These are phyloP conservation scores for Tridacna crocea DNA, from an alignment of 2,888 invertebrate genomes.

Conservation along the genomic window DNA sequence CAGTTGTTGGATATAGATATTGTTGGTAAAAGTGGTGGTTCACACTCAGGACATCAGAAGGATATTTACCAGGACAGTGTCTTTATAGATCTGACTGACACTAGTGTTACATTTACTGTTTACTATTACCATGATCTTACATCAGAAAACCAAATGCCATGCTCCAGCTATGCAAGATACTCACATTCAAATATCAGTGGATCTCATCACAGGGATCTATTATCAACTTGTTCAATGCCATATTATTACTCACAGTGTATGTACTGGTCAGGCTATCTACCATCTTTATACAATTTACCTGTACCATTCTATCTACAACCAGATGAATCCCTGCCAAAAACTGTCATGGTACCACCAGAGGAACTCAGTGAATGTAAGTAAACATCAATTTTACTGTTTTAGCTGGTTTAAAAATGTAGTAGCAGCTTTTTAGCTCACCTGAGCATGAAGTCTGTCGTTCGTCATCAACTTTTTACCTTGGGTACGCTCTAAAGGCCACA, in stretches of 20 bases:
- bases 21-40: constrained; percentile 61
- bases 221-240: constrained; percentile 47
- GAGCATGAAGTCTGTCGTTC: too few species aligned
- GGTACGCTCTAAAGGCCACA: too few species aligned
- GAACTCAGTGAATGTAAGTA: constrained; percentile 81
- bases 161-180: constrained; percentile 59
- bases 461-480: too few species aligned
- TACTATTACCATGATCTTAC: constrained; percentile 78
- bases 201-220: constrained; percentile 30
- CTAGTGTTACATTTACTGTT: constrained; percentile 78
- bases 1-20: constrained; percentile 77
- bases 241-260: constrained; percentile 63
- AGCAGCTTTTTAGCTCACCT: background rate
- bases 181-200: constrained; percentile 46
- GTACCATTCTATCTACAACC: constrained; percentile 70
- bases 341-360: constrained; percentile 78
- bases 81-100: constrained; percentile 81
- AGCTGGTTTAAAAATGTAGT: background rate
- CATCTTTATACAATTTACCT: constrained; percentile 65
- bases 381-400: background rate
- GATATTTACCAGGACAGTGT: constrained; percentile 71
- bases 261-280: constrained; percentile 65
- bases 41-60: constrained; percentile 35
- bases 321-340: constrained; percentile 71
- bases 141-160: constrained; percentile 42